phyloP scores from a whole-genome alignment of 1,140 invertebrate species.

The Tribolium madens region DNA sequence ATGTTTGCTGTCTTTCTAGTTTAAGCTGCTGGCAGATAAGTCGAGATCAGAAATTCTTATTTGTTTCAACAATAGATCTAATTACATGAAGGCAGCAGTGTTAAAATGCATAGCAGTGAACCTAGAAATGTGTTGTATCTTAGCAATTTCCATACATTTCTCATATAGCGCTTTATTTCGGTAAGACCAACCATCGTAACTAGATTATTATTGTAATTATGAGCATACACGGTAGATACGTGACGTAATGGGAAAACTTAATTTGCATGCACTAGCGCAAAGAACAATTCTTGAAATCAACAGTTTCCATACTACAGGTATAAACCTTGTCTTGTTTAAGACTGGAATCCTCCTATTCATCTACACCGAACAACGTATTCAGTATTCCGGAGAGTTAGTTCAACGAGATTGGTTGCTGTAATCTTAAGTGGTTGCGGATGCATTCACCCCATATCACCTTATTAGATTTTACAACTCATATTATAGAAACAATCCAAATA shows the following conservation, averaged over 20 bases:
- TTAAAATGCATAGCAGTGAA: slow-evolving; percentile 23
- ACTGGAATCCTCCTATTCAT: slow-evolving; percentile 36
- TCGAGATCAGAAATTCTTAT: slow-evolving; percentile 37
- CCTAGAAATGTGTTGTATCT: slow-evolving; percentile 6
- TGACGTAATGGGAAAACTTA: slow-evolving; percentile 48
- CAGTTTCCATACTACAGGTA: slow-evolving; percentile 40
- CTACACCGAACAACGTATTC: slow-evolving; percentile 26
- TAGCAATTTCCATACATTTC: slow-evolving; percentile 18
- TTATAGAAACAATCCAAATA: slow-evolving; percentile 13
- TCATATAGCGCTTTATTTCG: slow-evolving; percentile 20
- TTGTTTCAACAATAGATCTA: slow-evolving; percentile 17
- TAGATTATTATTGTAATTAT: slow-evolving; percentile 52
- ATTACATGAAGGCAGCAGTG: slow-evolving; percentile 11
- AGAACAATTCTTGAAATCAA: slow-evolving; percentile 51
- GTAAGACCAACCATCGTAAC: slow-evolving; percentile 43
- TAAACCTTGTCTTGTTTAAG: slow-evolving; percentile 36
- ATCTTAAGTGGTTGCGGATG: slow-evolving; percentile 36
- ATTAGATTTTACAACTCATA: slow-evolving; percentile 23
- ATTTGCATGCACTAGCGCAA: slow-evolving; percentile 39
- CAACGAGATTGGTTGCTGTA: slow-evolving; percentile 35
- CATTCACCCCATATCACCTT: slow-evolving; percentile 31
- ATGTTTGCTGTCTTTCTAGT: slow-evolving; percentile 38
- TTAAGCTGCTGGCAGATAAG: slow-evolving; percentile 1
- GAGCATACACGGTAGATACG: slow-evolving; percentile 45
- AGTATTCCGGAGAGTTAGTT: slow-evolving; percentile 35